Base-by-base conservation (phyloP, 2,888 invertebrate species). In the Mamestra brassicae region DNA sequence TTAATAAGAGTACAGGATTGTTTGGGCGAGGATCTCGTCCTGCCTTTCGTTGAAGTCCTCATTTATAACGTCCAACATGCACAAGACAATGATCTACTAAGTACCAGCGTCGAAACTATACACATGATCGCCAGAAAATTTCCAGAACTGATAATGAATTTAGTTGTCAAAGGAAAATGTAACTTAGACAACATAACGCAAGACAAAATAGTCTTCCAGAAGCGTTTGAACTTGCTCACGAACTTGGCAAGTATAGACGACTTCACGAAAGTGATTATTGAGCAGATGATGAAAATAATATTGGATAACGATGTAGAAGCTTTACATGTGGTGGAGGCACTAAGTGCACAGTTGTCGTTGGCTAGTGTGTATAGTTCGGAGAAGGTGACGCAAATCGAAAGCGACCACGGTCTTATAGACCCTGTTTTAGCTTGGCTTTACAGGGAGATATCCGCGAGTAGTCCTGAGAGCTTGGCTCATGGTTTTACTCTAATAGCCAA, bases 11-110 rank as follows among this genome's bases (percentile, higher is more conserved):
- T 97, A 13, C 95, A 93, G 63, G 90, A 94, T 77, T 93, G 92
- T 63, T 85, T 97, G 68, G 93, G 95, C 42, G 79, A 90, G 36
- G 93, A 96, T 58, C 92, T 97, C 57, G 95, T 97, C 15, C 82
- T 94, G 60, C 93, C 93, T n/a, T 93, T 97, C 74, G 97, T 97
- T 74, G 95, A 97, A 80, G 92, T 95, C 77, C 91, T 97, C 58
- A 94, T 95, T 11, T 91, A 95, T 66, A 94, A 96, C 71, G 91
- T 97, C 34, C 96, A 97, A 71, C 89, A 92, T 76, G 93, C 94
- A 17, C 92, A 93, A 76, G 94, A 96, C 15, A 90, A 93, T 70
- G 93, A 94, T n/a, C 85, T 97, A 26, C 92, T 97, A 36, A 91
- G 90, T 71, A 89, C 95, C 0, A 94, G 97, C 78, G 93, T 97